These are phyloP conservation scores for Melanotaenia maccullochi DNA, from an alignment of 2,797 vertebrate species.

Conservation along the genomic window DNA sequence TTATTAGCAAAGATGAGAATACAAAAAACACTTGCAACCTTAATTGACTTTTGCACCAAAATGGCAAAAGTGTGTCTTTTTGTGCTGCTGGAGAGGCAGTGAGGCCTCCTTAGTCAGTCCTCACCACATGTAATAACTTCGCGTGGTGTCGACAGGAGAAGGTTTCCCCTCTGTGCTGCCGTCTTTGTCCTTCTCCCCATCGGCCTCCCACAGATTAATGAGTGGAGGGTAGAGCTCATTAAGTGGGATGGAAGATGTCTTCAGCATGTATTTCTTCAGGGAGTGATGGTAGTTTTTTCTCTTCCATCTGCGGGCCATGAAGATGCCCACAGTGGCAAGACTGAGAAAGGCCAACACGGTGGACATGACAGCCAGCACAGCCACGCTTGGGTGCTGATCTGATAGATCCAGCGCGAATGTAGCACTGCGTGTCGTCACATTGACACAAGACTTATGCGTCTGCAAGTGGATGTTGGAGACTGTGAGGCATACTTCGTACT, in stretches of 20 bases:
- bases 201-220: conserved; percentile 98
- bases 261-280: conserved; percentile 99
- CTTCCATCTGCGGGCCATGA: conserved; percentile 91
- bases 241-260: conserved; percentile 97
- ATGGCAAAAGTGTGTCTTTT: conserved; percentile 92
- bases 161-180: conserved; percentile 89
- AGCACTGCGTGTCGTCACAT: conserved; percentile 91
- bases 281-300: conserved; percentile 99
- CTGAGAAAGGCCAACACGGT: conserved; percentile 93
- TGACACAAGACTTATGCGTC: conserved; percentile 95
- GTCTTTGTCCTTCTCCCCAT: conserved; percentile 97
- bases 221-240: conserved; percentile 98
- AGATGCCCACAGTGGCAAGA: conserved; percentile 89
- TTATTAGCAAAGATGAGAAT: conserved; percentile 91
- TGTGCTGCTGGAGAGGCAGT: conserved; percentile 85
- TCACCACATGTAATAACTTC: conserved; percentile 99
- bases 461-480: conserved; percentile 94
- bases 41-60: conserved; percentile 90
- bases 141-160: conserved; percentile 95
- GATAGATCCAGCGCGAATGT: conserved; percentile 91
- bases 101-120: conserved; percentile 79
- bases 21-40: conserved; percentile 84
- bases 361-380: conserved; percentile 92
- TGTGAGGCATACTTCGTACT: conserved; percentile 96
- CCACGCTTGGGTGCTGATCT: conserved; percentile 90